Percentiles rank a stretch among this genome's conserved stretches.
phyloP scores from a whole-genome alignment of 2,113 vertebrate genomes.

The human (Homo sapiens) region DNA sequence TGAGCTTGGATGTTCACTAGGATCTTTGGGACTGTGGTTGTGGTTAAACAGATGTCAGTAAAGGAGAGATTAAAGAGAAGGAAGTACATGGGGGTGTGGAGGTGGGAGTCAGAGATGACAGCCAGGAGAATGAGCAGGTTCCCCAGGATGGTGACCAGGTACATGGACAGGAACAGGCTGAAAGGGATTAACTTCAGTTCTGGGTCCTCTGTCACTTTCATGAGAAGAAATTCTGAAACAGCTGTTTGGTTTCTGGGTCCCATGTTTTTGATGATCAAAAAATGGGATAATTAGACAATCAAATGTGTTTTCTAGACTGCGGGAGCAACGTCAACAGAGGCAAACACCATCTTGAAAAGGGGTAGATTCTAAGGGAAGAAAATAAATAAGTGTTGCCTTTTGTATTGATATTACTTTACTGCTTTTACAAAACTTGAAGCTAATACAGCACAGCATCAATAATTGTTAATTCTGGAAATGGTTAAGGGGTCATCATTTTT shows the following conservation, averaged over 20 bases:
- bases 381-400: too few relatives aligned
- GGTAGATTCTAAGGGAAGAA: too few relatives aligned
- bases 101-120: background rate
- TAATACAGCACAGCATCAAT: too few relatives aligned
- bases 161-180: slow-evolving; percentile 19
- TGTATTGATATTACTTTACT: too few relatives aligned
- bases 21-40: slow-evolving; percentile 28
- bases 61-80: background rate
- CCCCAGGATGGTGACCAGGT: slow-evolving; percentile 1
- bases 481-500: too few relatives aligned
- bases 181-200: too few relatives aligned
- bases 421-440: too few relatives aligned
- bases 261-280: background rate
- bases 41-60: background rate
- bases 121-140: slow-evolving; percentile 24
- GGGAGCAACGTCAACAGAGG: too few relatives aligned
- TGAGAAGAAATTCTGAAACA: slow-evolving; percentile 27
- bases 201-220: background rate
- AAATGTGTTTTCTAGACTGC: too few relatives aligned
- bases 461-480: too few relatives aligned
- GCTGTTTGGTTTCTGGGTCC: background rate
- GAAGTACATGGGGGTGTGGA: slow-evolving; percentile 50
- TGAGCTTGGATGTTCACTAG: background rate
- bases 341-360: too few relatives aligned
- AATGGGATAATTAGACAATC: too few relatives aligned